Evolutionary conservation across 2,797 vertebrate genomes (phyloP).

Genomic region (Chloroceryle inda): DNA sequence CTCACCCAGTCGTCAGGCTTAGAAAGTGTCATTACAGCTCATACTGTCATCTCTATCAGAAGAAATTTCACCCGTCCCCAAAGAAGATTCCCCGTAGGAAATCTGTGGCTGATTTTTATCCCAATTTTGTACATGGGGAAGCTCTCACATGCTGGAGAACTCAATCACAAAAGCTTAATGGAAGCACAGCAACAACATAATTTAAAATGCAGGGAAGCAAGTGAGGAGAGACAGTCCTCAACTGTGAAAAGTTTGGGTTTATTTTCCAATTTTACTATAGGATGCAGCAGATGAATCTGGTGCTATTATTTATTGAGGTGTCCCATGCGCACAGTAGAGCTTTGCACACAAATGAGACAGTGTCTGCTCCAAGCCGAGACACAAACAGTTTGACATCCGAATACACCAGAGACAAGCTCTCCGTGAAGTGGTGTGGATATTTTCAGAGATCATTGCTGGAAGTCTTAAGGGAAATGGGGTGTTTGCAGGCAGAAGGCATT

Average conservation of each 20-base stretch:
- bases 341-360: conserved; percentile 73
- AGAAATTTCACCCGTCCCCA: conserved; percentile 17
- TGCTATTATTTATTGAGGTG: conserved; percentile 61
- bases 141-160: not conserved
- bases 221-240: not conserved
- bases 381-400: conserved; percentile 74
- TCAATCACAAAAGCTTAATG: not conserved
- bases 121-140: not conserved
- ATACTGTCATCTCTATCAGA: not conserved
- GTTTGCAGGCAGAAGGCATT: conserved; percentile 57
- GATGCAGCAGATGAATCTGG: conserved; percentile 30
- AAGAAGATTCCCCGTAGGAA: conserved; percentile 17
- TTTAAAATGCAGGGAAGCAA: conserved; percentile 23
- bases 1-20: not conserved
- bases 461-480: conserved; percentile 53
- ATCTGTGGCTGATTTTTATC: not conserved
- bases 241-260: conserved; percentile 31
- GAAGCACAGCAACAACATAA: not conserved
- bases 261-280: conserved; percentile 37
- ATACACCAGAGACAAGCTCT: conserved; percentile 68
- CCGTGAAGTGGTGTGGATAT: conserved; percentile 70
- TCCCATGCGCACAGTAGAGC: conserved; percentile 54
- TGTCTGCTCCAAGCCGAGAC: conserved; percentile 61
- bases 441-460: conserved; percentile 73
- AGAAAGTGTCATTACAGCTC: not conserved